These are phyloP conservation scores for Lissocephala sabroskyi DNA, from an alignment of 2,888 invertebrate genomes.

Conservation along the genomic window DNA sequence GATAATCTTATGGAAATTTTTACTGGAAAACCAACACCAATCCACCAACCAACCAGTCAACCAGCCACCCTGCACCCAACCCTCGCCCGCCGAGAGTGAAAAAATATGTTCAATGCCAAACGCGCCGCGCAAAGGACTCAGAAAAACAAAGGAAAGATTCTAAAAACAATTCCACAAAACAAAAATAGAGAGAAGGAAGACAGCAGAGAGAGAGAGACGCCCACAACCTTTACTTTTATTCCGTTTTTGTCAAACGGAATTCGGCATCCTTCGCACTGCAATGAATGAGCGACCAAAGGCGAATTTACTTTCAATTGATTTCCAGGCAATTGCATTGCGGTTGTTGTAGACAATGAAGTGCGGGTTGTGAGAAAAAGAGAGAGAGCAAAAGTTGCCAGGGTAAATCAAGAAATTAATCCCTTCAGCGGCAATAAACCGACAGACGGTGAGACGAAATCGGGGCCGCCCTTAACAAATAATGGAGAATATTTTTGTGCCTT, in stretches of 20 bases:
- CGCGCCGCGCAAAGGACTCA: slow-evolving; percentile 23
- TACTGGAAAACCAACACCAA: slow-evolving; percentile 24
- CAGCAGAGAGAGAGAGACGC: too few relatives aligned
- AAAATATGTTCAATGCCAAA: slow-evolving; percentile 10
- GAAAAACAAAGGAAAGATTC: slow-evolving; percentile 27
- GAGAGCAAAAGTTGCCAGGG: too few relatives aligned
- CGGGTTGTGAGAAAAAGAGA: too few relatives aligned
- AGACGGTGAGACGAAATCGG: slow-evolving; percentile 51
- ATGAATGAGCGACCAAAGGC: too few relatives aligned
- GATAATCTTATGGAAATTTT: slow-evolving; percentile 59
- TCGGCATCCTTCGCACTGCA: too few relatives aligned
- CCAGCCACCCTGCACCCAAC: too few relatives aligned
- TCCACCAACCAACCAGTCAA: too few relatives aligned
- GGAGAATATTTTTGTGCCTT: slow-evolving; percentile 59
- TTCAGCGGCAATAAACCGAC: slow-evolving; percentile 29
- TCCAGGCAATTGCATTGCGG: slow-evolving; percentile 59
- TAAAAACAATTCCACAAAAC: slow-evolving; percentile 38
- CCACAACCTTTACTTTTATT: too few relatives aligned
- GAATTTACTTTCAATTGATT: too few relatives aligned
- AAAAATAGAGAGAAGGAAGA: slow-evolving; percentile 24
- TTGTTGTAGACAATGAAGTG: background rate
- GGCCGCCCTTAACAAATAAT: slow-evolving; percentile 44
- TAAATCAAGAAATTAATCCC: slow-evolving; percentile 69
- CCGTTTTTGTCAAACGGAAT: too few relatives aligned
- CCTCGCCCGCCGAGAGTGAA: too few relatives aligned